Evolutionary conservation across 2,797 vertebrate genomes (phyloP), one percentile per base, ranked within the genome.

Genomic region (Gouania willdenowi): DNA sequence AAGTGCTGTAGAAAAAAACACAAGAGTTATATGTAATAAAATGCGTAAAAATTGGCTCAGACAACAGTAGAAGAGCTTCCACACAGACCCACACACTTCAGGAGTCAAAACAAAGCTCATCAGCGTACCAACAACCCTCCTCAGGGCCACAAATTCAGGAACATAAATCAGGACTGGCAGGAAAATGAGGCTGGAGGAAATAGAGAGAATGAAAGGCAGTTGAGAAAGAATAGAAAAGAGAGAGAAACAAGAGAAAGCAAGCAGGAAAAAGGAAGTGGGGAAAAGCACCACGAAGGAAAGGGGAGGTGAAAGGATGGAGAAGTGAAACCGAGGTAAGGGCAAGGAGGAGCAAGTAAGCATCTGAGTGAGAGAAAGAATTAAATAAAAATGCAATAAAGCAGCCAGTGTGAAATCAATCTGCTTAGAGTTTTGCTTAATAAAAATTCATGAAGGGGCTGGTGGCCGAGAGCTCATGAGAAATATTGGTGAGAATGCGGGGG

Each of bases 371-470:
- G 75, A 92, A 91, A 88, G 89, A 94, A 95, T 95, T 93, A 94
- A 94, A 94, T 94, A 95, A 95, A 94, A 96, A 93, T 89, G 92
- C 92, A 94, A 95, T 95, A 94, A 94, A 92, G 90, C 91, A 89
- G 89, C 62, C 77, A 43, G 83, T 91, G 91, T 90, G 92, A 94
- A 97, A 96, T 97, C 94, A 96, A 96, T 97, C 93, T 92, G 90
- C 91, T 93, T 95, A 94, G 91, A 94, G 90, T 95, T 96, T 94
- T 94, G 93, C 93, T 95, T 94, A 95, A 94, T 95, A 97, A 95
- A 95, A 97, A 95, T 94, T 95, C 92, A 95, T 94, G 93, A 96
- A 93, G 92, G 91, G 91, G 90, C 90, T 88, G 87, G 88, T 70
- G 90, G 89, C 87, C 86, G 83, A 90, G 88, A 90, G 88, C 89